A percentile compares a stretch with the other conserved stretches of the same genome.
Evolutionary conservation across 1,140 invertebrate genomes (phyloP).

Genomic region (Hyles vespertilio): DNA sequence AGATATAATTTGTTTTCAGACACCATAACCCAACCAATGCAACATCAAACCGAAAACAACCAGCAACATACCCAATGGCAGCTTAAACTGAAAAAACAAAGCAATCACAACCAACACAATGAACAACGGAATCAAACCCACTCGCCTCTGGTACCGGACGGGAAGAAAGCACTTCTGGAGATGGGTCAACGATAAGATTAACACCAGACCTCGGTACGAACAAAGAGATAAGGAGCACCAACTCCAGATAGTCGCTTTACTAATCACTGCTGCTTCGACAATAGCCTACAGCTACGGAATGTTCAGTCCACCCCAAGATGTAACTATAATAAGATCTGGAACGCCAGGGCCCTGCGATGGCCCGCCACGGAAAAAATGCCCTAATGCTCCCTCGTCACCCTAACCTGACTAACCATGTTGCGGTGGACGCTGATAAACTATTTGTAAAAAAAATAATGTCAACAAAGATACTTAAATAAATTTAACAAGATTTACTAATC

Average conservation of each 20-base stretch:
- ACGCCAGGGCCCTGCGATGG: slow-evolving; percentile 4
- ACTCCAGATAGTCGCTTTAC: slow-evolving; percentile 20
- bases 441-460: too few species aligned
- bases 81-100: not conserved
- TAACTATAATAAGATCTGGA: slow-evolving; percentile 5
- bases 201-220: slow-evolving; percentile 14
- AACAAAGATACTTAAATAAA: too few species aligned
- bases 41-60: not conserved
- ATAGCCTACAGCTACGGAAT: slow-evolving; percentile 32
- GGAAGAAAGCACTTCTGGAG: slow-evolving; percentile 32
- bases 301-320: slow-evolving; percentile 17
- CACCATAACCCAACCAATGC: not conserved
- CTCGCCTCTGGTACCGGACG: slow-evolving; percentile 43
- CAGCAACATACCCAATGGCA: not conserved
- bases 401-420: too few species aligned
- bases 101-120: slow-evolving; percentile 17
- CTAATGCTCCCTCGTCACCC: not conserved
- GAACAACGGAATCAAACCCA: slow-evolving; percentile 48
- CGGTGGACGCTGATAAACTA: too few species aligned
- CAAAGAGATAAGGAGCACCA: slow-evolving; percentile 16
- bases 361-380: slow-evolving; percentile 9
- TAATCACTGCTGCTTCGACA: slow-evolving; percentile 6
- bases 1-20: not conserved
- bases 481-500: too few species aligned
- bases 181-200: slow-evolving; percentile 25